Evolutionary conservation across 2,113 vertebrate genomes (phyloP).

Genomic region (Thermophis baileyi): DNA sequence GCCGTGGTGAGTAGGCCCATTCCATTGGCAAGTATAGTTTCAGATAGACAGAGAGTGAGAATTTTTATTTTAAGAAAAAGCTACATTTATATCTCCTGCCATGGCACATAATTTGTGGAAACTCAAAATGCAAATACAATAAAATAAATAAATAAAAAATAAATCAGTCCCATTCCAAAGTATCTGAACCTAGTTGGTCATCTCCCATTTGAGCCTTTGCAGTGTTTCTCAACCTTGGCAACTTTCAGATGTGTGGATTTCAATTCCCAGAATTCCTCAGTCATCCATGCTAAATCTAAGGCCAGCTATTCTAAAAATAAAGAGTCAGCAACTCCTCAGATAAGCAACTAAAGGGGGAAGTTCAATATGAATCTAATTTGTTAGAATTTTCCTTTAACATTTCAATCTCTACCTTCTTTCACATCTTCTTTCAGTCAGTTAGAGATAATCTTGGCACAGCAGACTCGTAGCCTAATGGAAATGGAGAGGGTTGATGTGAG

Average conservation of each 20-base stretch:
- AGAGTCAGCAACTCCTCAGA: conserved; percentile 64
- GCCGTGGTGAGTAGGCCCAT: too few species aligned
- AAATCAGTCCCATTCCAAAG: neutral
- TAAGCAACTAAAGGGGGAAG: conserved; percentile 55
- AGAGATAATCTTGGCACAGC: conserved; percentile 15
- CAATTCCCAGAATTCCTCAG: neutral
- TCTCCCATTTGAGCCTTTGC: neutral
- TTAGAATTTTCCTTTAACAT: conserved; percentile 59
- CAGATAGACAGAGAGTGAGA: conserved; percentile 48
- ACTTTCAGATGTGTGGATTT: neutral
- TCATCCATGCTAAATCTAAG: neutral
- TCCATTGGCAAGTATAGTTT: conserved; percentile 29
- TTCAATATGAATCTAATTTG: conserved; percentile 55
- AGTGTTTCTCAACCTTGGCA: neutral
- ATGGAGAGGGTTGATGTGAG: conserved; percentile 41
- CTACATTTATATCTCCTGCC: conserved; percentile 51
- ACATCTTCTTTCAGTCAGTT: conserved; percentile 20
- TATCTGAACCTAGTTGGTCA: too few species aligned
- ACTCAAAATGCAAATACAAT: neutral
- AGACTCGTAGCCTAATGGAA: conserved; percentile 29
- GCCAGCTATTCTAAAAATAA: conserved; percentile 40
- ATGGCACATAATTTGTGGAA: conserved; percentile 30
- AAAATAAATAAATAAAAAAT: neutral
- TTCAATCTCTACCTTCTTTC: conserved; percentile 11
- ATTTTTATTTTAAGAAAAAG: conserved; percentile 25